Evolutionary conservation across 2,113 vertebrate species (phyloP).

Genomic region (Jacana jacana): DNA sequence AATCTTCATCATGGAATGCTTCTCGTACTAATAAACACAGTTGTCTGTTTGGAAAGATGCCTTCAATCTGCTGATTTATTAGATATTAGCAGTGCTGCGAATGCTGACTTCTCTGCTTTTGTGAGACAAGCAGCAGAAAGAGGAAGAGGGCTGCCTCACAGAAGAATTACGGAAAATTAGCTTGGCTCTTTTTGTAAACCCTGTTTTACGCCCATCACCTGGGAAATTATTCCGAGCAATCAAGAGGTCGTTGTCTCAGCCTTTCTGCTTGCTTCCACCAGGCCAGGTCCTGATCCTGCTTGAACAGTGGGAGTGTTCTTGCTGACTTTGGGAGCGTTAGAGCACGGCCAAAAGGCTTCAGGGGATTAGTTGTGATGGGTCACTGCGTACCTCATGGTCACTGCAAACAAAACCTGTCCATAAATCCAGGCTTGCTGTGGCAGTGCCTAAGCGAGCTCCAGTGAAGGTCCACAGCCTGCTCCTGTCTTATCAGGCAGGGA

Average conservation of each 20-base stretch:
- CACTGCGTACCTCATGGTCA: background rate
- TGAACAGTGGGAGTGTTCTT: background rate
- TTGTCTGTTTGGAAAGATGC: constrained; percentile 52
- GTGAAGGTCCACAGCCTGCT: background rate
- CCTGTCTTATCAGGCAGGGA: fast-evolving
- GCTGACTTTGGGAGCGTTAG: background rate
- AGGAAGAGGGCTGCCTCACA: background rate
- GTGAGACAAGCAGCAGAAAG: background rate
- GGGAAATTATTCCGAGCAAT: background rate
- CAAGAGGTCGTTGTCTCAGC: background rate
- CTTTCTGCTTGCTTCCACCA: background rate
- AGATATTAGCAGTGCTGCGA: background rate
- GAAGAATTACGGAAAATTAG: background rate
- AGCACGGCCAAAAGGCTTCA: background rate
- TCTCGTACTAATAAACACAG: constrained; percentile 65
- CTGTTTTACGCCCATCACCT: background rate
- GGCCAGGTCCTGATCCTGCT: background rate
- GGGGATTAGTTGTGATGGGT: background rate
- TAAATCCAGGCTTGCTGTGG: background rate
- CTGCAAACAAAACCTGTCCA: background rate
- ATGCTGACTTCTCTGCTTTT: background rate
- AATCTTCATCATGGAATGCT: constrained; percentile 20
- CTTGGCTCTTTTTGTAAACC: background rate
- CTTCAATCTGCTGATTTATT: constrained; percentile 12
- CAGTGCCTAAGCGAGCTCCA: background rate